These are phyloP conservation scores for Trachurus trachurus DNA, from an alignment of 2,797 vertebrate genomes.

Conservation along the genomic window DNA sequence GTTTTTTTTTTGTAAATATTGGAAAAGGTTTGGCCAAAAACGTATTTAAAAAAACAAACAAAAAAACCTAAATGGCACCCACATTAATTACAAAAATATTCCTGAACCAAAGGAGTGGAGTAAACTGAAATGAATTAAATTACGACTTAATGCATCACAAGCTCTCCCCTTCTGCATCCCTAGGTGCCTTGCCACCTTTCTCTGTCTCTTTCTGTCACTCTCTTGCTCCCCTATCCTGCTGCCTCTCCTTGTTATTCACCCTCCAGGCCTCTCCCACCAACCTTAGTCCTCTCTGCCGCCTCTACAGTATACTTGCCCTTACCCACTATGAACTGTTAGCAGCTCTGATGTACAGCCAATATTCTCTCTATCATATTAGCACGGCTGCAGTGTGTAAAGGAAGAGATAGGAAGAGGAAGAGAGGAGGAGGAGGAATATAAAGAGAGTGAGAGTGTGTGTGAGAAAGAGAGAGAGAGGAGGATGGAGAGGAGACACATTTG, in stretches of 20 bases:
- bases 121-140: neutral
- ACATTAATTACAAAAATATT: neutral
- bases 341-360: conserved; percentile 98
- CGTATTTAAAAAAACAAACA: no score
- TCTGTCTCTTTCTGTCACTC: conserved; percentile 31
- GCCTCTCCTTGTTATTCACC: conserved; percentile 53
- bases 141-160: conserved; percentile 50
- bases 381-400: conserved; percentile 89
- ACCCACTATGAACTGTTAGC: conserved; percentile 71
- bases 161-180: conserved; percentile 51
- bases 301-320: conserved; percentile 55
- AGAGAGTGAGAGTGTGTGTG: no score
- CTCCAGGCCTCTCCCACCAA: conserved; percentile 41
- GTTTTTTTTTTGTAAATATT: no score
- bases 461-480: conserved; percentile 44
- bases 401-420: conserved; percentile 66
- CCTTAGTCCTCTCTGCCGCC: conserved; percentile 27
- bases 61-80: no score
- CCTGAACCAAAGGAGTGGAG: neutral
- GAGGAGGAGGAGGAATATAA: conserved; percentile 36
- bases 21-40: no score
- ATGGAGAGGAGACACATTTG: conserved; percentile 91
- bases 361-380: conserved; percentile 99
- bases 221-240: conserved; percentile 34
- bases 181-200: conserved; percentile 59